A percentile compares a stretch with the other conserved stretches of the same genome.
phyloP scores from a whole-genome alignment of 1,140 invertebrate species.

The Drosophila busckii region DNA sequence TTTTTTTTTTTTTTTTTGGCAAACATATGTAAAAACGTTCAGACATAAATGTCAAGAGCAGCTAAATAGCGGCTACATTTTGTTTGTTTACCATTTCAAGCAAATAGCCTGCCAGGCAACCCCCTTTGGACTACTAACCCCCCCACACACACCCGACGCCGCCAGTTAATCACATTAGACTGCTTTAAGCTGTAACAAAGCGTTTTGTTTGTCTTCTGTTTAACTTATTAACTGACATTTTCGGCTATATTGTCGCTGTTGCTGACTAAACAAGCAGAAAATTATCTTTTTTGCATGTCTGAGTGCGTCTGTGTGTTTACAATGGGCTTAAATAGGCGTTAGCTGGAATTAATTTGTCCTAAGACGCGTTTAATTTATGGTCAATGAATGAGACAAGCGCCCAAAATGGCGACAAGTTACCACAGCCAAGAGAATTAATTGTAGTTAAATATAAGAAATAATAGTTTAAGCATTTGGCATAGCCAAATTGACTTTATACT shows the following conservation, averaged over 20 bases:
- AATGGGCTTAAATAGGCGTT: conserved; percentile 51
- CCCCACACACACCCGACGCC: too few species aligned
- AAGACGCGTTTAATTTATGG: conserved; percentile 50
- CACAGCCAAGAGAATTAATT: too few species aligned
- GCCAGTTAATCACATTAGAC: too few species aligned
- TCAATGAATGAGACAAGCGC: too few species aligned
- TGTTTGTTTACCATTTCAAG: conserved; percentile 39
- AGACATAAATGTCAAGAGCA: conserved; percentile 25
- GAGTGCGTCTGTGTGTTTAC: conserved; percentile 1
- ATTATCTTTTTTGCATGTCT: conserved; percentile 14
- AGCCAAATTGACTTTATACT: too few species aligned
- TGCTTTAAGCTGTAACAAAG: too few species aligned
- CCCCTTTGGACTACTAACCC: too few species aligned
- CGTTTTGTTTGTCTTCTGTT: conserved; percentile 22
- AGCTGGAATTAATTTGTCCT: conserved; percentile 44
- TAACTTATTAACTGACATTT: conserved; percentile 37
- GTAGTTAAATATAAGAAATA: too few species aligned
- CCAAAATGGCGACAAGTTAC: too few species aligned
- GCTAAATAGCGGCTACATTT: neutral
- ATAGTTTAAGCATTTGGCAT: too few species aligned
- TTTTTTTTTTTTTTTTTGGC: too few species aligned
- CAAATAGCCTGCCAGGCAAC: neutral
- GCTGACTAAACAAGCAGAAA: conserved; percentile 32
- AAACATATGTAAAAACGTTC: neutral
- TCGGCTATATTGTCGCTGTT: conserved; percentile 52